phyloP scores from a whole-genome alignment of 2,797 vertebrate species.

The Diplodus sargus region DNA sequence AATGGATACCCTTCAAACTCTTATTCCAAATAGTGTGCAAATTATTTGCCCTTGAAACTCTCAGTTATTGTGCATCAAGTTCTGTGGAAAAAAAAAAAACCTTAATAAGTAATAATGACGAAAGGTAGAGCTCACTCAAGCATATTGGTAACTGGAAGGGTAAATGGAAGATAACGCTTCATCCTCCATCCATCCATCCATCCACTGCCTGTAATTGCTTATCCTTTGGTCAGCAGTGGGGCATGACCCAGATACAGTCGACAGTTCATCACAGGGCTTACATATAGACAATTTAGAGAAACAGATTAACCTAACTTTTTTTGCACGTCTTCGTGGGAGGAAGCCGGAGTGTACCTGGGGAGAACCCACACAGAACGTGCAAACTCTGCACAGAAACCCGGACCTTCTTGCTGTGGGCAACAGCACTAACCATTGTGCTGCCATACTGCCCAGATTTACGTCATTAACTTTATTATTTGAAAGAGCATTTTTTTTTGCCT shows the following conservation, averaged over 20 bases:
- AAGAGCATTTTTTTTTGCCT: conserved; percentile 20
- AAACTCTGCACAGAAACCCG: too few species aligned
- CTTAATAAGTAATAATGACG: conserved; percentile 28
- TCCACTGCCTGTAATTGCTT: background rate
- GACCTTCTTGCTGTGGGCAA: too few species aligned
- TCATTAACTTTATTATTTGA: conserved; percentile 38
- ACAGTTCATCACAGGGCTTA: background rate
- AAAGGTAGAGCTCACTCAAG: conserved; percentile 21
- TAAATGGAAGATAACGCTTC: conserved; percentile 17
- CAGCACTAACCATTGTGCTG: too few species aligned
- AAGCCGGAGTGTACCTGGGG: too few species aligned
- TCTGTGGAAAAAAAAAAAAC: conserved; percentile 34
- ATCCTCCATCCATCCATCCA: conserved; percentile 9
- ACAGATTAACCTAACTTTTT: too few species aligned
- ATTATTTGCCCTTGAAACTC: conserved; percentile 25
- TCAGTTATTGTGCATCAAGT: conserved; percentile 12
- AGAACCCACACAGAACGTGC: too few species aligned
- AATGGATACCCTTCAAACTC: conserved; percentile 31
- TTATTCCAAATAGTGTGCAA: conserved; percentile 46
- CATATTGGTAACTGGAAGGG: conserved; percentile 7
- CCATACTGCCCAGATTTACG: too few species aligned
- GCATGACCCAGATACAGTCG: background rate
- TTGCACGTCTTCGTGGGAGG: too few species aligned
- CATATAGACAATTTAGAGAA: too few species aligned
- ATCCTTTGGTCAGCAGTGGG: background rate